phyloP scores from a whole-genome alignment of 2,797 vertebrate genomes.

The Amblyopsis hoosieri region DNA sequence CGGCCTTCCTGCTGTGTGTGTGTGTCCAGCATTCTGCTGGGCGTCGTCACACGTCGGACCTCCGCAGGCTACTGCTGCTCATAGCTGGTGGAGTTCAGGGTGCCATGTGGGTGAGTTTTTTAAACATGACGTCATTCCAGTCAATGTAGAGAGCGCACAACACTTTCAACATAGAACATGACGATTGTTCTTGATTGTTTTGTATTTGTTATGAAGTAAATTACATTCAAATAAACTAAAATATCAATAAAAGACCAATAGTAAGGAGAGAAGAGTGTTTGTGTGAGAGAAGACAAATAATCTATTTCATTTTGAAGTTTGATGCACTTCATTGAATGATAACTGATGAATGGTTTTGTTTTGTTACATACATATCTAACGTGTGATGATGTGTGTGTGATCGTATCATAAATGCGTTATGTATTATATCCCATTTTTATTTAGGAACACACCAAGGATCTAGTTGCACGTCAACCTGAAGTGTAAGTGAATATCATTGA shows the following conservation, averaged over 20 bases:
- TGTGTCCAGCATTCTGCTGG: slow-evolving; percentile 73
- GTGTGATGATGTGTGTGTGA: neutral
- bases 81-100: slow-evolving; percentile 73
- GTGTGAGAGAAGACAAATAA: too few species aligned
- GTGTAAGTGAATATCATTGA: slow-evolving; percentile 55
- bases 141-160: neutral
- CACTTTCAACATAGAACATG: too few species aligned
- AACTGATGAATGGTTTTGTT: too few species aligned
- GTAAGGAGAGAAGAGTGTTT: too few species aligned
- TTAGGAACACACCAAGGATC: slow-evolving; percentile 76
- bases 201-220: too few species aligned
- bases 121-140: too few species aligned
- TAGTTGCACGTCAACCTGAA: slow-evolving; percentile 72
- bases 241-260: too few species aligned
- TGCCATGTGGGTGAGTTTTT: slow-evolving; percentile 76
- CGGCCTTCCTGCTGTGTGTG: slow-evolving; percentile 71
- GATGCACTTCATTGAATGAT: too few species aligned
- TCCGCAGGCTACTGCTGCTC: slow-evolving; percentile 75
- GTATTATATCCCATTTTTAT: slow-evolving; percentile 16
- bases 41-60: slow-evolving; percentile 61
- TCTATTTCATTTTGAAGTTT: too few species aligned
- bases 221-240: too few species aligned
- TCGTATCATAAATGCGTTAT: neutral
- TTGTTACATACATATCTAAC: neutral
- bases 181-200: too few species aligned